A percentile compares a stretch with the other conserved stretches of the same genome.
These are phyloP conservation scores for Carettochelys insculpta DNA, from an alignment of 2,113 vertebrate genomes.

Conservation along the genomic window DNA sequence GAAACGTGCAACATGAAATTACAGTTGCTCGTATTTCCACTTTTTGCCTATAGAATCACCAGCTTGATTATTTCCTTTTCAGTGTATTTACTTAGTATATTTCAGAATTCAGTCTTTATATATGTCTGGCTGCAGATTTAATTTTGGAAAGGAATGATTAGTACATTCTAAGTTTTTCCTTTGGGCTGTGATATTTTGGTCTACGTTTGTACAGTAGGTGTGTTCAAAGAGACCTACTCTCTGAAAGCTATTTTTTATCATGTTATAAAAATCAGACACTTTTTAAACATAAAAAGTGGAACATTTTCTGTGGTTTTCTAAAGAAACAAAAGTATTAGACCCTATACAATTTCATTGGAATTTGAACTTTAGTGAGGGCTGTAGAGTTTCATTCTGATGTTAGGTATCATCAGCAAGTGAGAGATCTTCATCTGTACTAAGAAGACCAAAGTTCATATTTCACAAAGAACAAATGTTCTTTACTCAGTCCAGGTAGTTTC, in stretches of 20 bases:
- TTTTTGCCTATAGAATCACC: background rate
- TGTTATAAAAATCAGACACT: background rate
- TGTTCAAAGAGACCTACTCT: background rate
- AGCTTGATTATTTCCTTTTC: background rate
- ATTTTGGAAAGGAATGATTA: background rate
- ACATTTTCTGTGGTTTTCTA: background rate
- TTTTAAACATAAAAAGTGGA: background rate
- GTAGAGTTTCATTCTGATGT: background rate
- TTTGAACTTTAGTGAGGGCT: background rate
- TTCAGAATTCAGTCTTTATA: background rate
- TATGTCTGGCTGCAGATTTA: background rate
- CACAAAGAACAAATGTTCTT: background rate
- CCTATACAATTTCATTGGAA: background rate
- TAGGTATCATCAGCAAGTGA: background rate
- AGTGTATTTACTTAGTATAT: background rate
- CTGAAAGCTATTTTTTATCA: background rate
- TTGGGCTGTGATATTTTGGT: background rate
- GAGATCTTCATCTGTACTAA: background rate
- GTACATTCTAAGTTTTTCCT: background rate
- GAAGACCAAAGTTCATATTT: background rate
- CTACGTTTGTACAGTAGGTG: background rate
- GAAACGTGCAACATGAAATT: background rate
- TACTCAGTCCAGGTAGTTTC: background rate
- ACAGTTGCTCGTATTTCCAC: background rate
- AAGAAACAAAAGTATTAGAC: background rate